Evolutionary conservation across 2,888 invertebrate genomes (phyloP), one percentile per base, ranked within the genome.

Genomic region (Campaea margaritaria): DNA sequence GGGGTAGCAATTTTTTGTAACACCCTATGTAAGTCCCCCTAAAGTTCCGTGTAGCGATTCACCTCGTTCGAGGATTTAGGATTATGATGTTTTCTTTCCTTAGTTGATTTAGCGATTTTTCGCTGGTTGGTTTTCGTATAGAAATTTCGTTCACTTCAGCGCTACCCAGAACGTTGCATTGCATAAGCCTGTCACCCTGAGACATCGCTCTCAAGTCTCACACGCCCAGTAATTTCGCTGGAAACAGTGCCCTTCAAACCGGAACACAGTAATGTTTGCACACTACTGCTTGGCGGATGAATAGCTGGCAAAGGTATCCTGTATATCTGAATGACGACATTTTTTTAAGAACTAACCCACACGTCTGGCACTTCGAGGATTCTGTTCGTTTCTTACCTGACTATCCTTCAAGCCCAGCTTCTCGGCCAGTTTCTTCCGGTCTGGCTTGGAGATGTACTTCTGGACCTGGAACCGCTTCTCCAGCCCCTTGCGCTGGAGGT

Each of bases 401-500:
- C 99, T 99, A 81, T 99, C 99, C 83, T 99, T 99, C 11, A 99
- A 94, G 10, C 98, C 99, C 49, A 99, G 93, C 85, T 98, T 97
- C 84, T 98, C 98, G 0, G 99, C 99, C 65, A 99, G 91, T 79
- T 99, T 98, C 94, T 99, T 99, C 85, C 99, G 94, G 86, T 99
- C 99, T 0, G 99, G 99, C 85, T 99, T 99, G 81, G 98, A 98
- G 86, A 99, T 99, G 92, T 99, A 99, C 88, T 99, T 99, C 90
- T 99, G 99, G 51, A 98, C 95, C 86, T 98, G 98, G 93, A 99
- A 99, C 81, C 98, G 93, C 80, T 98, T 96, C 91, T 99, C 99
- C 69, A 99, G 93, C 0, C 99, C 99, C 74, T 98, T 98, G 44
- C 99, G 93, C 82, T 99, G 99, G 0, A 97, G 95, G 83, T 99